Base-by-base conservation (phyloP, 2,797 vertebrate species). In the Rachycentron canadum region DNA sequence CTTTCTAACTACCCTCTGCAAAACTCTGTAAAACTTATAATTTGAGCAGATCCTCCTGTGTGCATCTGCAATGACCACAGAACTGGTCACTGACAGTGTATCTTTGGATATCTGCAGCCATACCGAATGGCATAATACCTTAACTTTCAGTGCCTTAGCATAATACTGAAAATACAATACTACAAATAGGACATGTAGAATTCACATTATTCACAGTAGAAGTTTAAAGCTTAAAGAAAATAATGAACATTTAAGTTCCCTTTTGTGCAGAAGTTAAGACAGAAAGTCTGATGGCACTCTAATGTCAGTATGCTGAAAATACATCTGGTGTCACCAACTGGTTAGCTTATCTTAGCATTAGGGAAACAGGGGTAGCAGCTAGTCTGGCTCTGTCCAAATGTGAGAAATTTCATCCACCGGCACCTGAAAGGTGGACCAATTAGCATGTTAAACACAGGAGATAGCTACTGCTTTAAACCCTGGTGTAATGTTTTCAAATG, bases 401-500 rank as follows among this genome's bases (percentile, higher is more conserved):
- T 49, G 14, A n/a, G 10, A 30, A 21, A 43, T 43, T 5, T 14
- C 23, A 19, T 9, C 5, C 12, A 38, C 32, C 21, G 21, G n/a
- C 16, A 40, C 19, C 17, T 34, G 17, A 23, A 11, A 25, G 16
- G 4, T 3, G 5, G 17, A 23, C 11, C 7, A 23, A 13, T 23
- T 14, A 14, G 21, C 19, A n/a, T 38, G 47, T 65, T 36, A 45
- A 28, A 62, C 19, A 63, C n/a, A 30, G 19, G 7, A 30, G 1
- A 28, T 6, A 25, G 21, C 34, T 25, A 25, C 7, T 10, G 1
- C 10, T 43, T 43, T 26, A 43, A 43, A 19, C 19, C 25, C 40
- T 60, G 25, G 26, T 61, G 25, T 55, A 25, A 26, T 16, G 26
- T 76, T 14, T 30, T 60, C 3, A 66, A 45, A 74, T 56, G 41